Base-by-base conservation (phyloP, 1,140 invertebrate species). In the Lepeophtheirus salmonis region DNA sequence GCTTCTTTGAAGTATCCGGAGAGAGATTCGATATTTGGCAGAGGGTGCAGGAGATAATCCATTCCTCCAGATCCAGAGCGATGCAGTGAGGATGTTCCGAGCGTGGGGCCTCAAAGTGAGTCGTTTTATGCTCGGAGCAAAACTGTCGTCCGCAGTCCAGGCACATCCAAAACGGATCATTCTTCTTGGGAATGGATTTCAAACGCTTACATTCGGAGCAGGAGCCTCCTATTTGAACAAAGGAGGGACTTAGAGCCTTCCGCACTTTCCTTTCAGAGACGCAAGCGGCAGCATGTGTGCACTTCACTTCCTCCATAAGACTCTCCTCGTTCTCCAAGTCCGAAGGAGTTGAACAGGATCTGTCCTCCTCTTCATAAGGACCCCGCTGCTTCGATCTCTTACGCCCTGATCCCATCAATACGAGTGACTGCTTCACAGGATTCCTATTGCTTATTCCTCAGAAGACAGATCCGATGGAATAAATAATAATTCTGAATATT, bases 81-180 rank as follows among this genome's bases (percentile, higher is more conserved):
- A 57, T 57, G 16, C 55, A 57, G 26, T 57, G 55, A 17, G 17
- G 3, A 6, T 6, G 30, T 12, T 41, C 55, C 2, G 23, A n/a
- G 13, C 23, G 21, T 16, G 2, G 23, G 20, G 13, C 25, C 22
- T 26, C 30, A 21, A 26, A 57, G 26, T 57, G 55, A 50, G 12
- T 23, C 30, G 13, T 13, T 17, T n/a, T 2, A 48, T 57, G 55
- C 6, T 1, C 2, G 1, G 17, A n/a, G 22, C 52, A 54, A 23
- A 54, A 54, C 22, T 54, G 52, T 21, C n/a, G 52, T 1, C 52
- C 52, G 22, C 52, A 54, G 23, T n/a, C 18, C 22, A 54, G 23
- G 23, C 52, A 54, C 23, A 54, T 20, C 1, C 3, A 10, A n/a
- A n/a, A n/a, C 6, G 30, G n/a, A 6, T 6, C n/a, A 10, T 6